phyloP scores from a whole-genome alignment of 35 echinoderm and acorn worm genomes.

The Apostichopus californicus region DNA sequence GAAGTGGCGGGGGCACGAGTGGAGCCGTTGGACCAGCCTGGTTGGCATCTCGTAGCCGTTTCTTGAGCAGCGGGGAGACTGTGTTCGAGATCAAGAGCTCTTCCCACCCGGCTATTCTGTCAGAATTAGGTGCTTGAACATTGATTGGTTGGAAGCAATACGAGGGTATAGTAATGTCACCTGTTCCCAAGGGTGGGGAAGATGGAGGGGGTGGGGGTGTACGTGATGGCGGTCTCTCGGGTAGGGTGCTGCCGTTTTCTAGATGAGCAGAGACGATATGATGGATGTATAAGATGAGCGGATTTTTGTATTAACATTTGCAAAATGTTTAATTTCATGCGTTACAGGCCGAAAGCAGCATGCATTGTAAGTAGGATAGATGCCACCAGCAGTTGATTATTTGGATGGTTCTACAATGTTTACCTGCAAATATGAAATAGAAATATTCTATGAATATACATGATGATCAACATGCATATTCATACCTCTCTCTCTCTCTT shows the following conservation, averaged over 20 bases:
- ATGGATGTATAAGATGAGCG: neutral
- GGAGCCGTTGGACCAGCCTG: neutral
- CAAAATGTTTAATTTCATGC: too few species aligned
- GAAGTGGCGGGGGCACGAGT: conserved; percentile 65
- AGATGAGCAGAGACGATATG: neutral
- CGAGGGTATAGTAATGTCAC: neutral
- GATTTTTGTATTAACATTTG: too few species aligned
- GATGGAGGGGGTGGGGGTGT: conserved; percentile 79
- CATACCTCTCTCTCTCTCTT: too few species aligned
- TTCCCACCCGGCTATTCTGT: conserved; percentile 4
- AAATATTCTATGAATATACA: neutral
- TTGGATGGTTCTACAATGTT: neutral
- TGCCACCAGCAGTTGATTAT: neutral
- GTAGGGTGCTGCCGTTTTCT: conserved; percentile 68
- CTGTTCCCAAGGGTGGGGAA: conserved; percentile 4
- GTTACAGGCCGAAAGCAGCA: neutral
- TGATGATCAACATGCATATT: too few species aligned
- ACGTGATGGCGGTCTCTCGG: conserved; percentile 71
- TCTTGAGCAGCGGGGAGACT: conserved; percentile 66
- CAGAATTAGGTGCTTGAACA: conserved; percentile 9
- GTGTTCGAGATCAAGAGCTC: conserved; percentile 45
- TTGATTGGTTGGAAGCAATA: conserved; percentile 32
- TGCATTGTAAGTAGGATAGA: neutral
- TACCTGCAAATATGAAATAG: neutral
- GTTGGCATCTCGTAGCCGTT: conserved; percentile 58